Percentiles rank a stretch among this genome's conserved stretches.
phyloP scores from a whole-genome alignment of 2,113 vertebrate species.

The Cebus imitator region DNA sequence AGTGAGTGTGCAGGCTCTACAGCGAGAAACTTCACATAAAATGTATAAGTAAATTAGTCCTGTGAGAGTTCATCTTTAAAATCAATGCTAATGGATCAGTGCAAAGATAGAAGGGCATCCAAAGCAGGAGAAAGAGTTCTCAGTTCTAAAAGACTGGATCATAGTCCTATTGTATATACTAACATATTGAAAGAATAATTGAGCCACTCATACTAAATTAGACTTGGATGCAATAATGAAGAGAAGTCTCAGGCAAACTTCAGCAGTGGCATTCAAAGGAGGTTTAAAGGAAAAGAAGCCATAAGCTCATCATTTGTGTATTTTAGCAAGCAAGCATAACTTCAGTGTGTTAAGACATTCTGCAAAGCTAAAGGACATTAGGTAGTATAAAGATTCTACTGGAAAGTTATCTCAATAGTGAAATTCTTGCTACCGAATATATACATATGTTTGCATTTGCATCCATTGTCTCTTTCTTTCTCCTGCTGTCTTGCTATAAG shows the following conservation, averaged over 20 bases:
- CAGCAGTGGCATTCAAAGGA: background rate
- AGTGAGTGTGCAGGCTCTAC: background rate
- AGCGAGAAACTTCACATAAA: background rate
- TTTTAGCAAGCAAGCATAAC: background rate
- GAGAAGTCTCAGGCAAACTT: background rate
- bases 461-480: background rate
- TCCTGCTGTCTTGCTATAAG: background rate
- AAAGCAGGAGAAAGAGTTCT: conserved; percentile 5
- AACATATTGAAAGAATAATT: conserved; percentile 1
- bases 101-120: background rate
- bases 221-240: background rate
- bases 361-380: background rate
- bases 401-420: background rate
- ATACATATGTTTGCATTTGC: background rate
- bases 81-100: background rate
- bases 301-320: background rate
- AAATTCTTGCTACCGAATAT: background rate
- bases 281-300: background rate
- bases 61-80: conserved; percentile 31
- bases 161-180: background rate
- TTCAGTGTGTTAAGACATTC: background rate
- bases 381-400: background rate
- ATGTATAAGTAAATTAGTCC: background rate
- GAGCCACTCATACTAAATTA: background rate
- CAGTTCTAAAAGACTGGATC: background rate